Base-by-base conservation (phyloP, 2,797 vertebrate genomes). In the Smutsia gigantea region DNA sequence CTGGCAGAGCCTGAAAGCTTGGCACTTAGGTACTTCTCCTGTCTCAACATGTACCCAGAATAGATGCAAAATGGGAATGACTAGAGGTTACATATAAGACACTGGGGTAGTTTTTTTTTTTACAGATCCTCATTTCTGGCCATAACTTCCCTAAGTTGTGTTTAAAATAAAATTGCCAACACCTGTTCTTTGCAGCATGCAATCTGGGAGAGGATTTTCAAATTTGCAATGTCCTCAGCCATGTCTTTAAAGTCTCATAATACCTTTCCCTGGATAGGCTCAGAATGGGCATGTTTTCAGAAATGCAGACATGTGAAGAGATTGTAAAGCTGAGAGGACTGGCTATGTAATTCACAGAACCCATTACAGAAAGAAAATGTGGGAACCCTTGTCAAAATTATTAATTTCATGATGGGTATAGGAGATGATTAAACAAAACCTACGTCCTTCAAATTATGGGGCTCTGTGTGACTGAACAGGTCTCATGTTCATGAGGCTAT, bases 71-170 rank as follows among this genome's bases (percentile, higher is more conserved):
- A 57, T 87, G 23, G 37, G 9, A 81, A 85, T 94, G 82, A 13
- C 29, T 95, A 49, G 39, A 93, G 42, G 37, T 95, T 95, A 96
- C 95, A 69, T 85, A 93, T 74, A 87, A 97, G 57, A 39, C 34
- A 88, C 61, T 87, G 25, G 19, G 12, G 23, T 90, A 59, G 46
- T 25, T 46, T 42, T 46, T 18, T 12, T 51, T 64, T 92, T 89
- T 79, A 81, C 18, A 93, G 27, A 82, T 92, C 39, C 42, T 82
- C 29, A 27, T 78, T 92, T 92, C 81, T 94, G 88, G 14, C 19
- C 39, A 51, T 92, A 81, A 79, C 11, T 96, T 96, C 37, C 51
- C 6, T 90, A 87, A 92, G 19, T 71, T 88, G 14, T 85, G 12
- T 86, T 63, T 94, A 97, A 94, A 82, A 74, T 34, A 29, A 88